Conservation (phyloP, 2,888 invertebrate species). For the Frankliniella fusca region DNA sequence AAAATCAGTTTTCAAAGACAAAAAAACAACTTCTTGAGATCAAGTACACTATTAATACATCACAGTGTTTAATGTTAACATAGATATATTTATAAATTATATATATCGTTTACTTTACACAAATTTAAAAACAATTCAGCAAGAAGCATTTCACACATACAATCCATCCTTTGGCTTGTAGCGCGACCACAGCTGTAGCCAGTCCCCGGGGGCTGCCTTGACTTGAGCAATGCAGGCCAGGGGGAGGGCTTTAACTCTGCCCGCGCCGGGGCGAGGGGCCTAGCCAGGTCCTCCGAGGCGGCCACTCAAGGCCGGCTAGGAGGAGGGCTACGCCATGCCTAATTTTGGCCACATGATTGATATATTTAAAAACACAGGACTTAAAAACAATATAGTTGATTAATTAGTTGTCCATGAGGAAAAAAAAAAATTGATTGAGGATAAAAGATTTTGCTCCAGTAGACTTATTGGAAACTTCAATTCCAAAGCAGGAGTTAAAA, state of each 20-base stretch:
- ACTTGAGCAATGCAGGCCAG: not conserved
- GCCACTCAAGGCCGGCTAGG: not conserved
- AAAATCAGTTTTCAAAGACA: not conserved
- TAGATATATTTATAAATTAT: not conserved
- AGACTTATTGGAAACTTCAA: no score
- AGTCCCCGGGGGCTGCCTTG: not conserved
- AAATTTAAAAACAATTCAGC: slow-evolving; percentile 4
- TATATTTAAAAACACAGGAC: not conserved
- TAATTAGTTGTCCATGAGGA: not conserved
- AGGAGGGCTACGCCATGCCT: not conserved
- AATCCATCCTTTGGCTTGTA: slow-evolving; percentile 11
- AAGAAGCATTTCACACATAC: not conserved
- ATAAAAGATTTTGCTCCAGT: no score
- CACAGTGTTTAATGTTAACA: not conserved
- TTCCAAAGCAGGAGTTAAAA: not conserved
- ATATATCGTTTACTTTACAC: not conserved
- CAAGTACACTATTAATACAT: not conserved
- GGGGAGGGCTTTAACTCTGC: not conserved
- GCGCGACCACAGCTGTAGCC: not conserved
- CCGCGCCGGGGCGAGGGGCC: not conserved
- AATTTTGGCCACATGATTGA: not conserved
- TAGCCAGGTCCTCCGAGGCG: slow-evolving; percentile 9
- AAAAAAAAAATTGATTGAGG: not conserved
- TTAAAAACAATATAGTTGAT: not conserved
- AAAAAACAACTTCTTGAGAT: not conserved